Conservation (phyloP, 2,113 vertebrate genomes). For the Brachypteracias leptosomus region DNA sequence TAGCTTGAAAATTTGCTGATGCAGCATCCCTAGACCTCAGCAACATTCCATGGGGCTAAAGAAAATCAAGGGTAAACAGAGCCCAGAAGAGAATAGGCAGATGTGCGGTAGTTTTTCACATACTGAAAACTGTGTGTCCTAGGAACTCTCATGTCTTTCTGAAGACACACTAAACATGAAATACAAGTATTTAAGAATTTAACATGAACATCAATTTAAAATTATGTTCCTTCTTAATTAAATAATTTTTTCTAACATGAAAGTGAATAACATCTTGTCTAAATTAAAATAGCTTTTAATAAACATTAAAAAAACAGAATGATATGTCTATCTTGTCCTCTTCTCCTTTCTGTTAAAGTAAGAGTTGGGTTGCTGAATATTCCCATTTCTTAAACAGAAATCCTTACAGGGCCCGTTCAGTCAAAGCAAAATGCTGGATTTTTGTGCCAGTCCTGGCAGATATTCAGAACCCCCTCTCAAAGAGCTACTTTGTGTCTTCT, state of each 20-base stretch:
- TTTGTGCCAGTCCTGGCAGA: background rate
- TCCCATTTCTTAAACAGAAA: background rate
- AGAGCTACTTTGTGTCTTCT: background rate
- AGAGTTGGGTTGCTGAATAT: background rate
- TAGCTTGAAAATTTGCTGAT: background rate
- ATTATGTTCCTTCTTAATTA: background rate
- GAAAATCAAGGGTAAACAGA: background rate
- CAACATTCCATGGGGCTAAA: background rate
- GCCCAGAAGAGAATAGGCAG: background rate
- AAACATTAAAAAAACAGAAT: fast-evolving
- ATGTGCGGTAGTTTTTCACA: background rate
- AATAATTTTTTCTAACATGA: background rate
- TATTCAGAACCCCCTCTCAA: background rate
- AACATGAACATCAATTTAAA: background rate
- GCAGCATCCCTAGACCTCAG: background rate
- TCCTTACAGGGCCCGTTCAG: background rate
- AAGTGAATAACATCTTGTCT: background rate
- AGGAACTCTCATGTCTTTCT: fast-evolving
- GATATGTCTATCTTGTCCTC: background rate
- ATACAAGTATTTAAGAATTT: background rate
- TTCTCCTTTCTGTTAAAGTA: background rate
- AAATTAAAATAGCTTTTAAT: background rate
- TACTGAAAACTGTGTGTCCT: fast-evolving
- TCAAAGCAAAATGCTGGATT: background rate
- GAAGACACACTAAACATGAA: background rate